phyloP scores from a whole-genome alignment of 2,888 invertebrate genomes.

The Leucoptera coffeella region DNA sequence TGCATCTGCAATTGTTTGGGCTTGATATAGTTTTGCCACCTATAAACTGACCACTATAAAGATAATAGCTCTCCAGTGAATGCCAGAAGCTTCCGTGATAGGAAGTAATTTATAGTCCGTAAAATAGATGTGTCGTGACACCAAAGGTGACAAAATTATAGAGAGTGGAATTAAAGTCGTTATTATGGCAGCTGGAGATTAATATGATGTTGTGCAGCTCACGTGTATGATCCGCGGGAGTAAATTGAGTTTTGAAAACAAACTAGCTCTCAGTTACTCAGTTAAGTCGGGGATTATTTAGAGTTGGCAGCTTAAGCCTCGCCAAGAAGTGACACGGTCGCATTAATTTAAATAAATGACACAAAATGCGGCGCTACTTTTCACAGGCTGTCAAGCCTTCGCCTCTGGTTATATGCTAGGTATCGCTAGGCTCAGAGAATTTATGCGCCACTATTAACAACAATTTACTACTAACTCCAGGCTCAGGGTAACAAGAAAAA shows the following conservation, averaged over 20 bases:
- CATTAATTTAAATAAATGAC: conserved; percentile 4
- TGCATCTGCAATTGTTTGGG: conserved; percentile 14
- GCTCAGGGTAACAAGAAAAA: no score
- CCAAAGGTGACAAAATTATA: conserved; percentile 17
- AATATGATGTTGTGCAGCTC: conserved; percentile 1
- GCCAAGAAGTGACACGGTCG: background rate
- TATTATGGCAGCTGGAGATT: conserved; percentile 1
- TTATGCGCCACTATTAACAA: conserved; percentile 3
- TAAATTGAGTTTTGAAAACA: conserved; percentile 1
- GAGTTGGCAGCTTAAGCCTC: conserved; percentile 1
- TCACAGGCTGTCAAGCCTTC: conserved; percentile 1
- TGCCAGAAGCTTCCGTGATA: conserved; percentile 19
- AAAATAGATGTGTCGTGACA: conserved; percentile 1
- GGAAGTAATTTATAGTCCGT: conserved; percentile 21
- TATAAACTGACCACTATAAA: conserved; percentile 14
- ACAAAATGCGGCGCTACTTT: conserved; percentile 1
- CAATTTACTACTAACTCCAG: conserved; percentile 2
- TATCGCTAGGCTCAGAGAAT: background rate
- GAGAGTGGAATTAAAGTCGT: conserved; percentile 9
- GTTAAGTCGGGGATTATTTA: background rate
- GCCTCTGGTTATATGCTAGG: conserved; percentile 2
- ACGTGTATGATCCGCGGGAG: background rate
- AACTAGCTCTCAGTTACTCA: conserved; percentile 1
- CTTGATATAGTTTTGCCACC: conserved; percentile 16
- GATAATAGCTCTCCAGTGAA: no score